Evolutionary conservation across 2,888 invertebrate genomes (phyloP).

Genomic region (Stegana nigrithorax): DNA sequence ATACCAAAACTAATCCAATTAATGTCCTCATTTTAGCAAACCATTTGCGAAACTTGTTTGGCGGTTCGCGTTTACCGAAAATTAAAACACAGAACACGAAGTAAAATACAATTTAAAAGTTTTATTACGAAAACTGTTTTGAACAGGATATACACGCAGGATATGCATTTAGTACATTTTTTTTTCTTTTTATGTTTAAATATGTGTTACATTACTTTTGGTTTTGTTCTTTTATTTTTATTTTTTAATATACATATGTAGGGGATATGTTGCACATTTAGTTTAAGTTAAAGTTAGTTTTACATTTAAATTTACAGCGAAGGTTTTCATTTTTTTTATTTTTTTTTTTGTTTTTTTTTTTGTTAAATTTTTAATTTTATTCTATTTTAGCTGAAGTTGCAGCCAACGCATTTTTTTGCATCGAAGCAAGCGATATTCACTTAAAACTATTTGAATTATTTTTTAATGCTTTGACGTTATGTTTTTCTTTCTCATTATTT

Average conservation of each 20-base stretch:
- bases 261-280: constrained; percentile 30
- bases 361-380: constrained; percentile 7
- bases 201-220: constrained; percentile 6
- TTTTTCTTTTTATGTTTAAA: not conserved
- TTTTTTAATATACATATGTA: constrained; percentile 6
- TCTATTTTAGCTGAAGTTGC: constrained; percentile 3
- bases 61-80: no score
- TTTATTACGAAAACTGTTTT: constrained; percentile 16
- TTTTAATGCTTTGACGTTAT: constrained; percentile 26
- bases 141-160: constrained; percentile 17
- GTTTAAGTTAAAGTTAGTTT: constrained; percentile 37
- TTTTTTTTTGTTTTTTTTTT: constrained; percentile 13
- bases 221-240: constrained; percentile 22
- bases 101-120: no score
- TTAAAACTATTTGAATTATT: constrained; percentile 25
- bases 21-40: not conserved
- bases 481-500: constrained; percentile 29
- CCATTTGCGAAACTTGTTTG: not conserved
- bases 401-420: constrained; percentile 20
- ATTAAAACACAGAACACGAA: no score
- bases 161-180: constrained; percentile 11
- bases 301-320: constrained; percentile 31
- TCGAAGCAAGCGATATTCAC: constrained; percentile 31
- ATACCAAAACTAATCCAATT: not conserved
- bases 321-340: constrained; percentile 19